These are phyloP conservation scores for Laupala kohalensis DNA, from an alignment of 1,140 invertebrate species.

Conservation along the genomic window DNA sequence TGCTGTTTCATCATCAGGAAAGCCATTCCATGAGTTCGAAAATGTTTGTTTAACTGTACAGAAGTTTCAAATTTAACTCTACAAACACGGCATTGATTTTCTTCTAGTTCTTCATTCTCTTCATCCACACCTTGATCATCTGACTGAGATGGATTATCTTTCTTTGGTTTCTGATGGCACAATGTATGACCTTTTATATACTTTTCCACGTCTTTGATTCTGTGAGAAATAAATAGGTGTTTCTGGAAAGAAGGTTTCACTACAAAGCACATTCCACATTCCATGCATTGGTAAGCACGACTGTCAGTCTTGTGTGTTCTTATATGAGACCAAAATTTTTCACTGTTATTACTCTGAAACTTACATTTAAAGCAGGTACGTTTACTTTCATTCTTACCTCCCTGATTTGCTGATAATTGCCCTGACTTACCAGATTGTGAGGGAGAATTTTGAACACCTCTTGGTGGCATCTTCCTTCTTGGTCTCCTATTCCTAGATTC, in stretches of 20 bases:
- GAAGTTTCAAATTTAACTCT: constrained; percentile 40
- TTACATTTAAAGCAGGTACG: neutral
- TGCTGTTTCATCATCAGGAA: constrained; percentile 25
- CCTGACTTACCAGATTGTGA: neutral
- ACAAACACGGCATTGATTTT: constrained; percentile 52
- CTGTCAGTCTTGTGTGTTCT: neutral
- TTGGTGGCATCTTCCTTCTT: neutral
- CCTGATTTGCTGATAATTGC: neutral
- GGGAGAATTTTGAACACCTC: neutral
- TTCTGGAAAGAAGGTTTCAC: constrained; percentile 47
- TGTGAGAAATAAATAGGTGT: constrained; percentile 45
- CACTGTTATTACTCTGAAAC: neutral
- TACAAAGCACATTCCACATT: constrained; percentile 52
- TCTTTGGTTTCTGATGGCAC: constrained; percentile 34
- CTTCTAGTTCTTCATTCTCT: constrained; percentile 27
- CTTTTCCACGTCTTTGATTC: constrained; percentile 36
- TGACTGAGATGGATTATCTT: constrained; percentile 24
- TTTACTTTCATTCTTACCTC: neutral
- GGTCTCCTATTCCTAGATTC: neutral
- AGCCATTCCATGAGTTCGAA: constrained; percentile 51
- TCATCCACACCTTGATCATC: constrained; percentile 6
- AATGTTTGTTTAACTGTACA: constrained; percentile 42
- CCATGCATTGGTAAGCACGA: constrained; percentile 45
- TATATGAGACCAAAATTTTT: neutral
- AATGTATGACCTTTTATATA: constrained; percentile 42